Percentiles rank a stretch among this genome's conserved stretches.
Evolutionary conservation across 2,888 invertebrate species (phyloP).

Genomic region (Rhagonycha lutea): DNA sequence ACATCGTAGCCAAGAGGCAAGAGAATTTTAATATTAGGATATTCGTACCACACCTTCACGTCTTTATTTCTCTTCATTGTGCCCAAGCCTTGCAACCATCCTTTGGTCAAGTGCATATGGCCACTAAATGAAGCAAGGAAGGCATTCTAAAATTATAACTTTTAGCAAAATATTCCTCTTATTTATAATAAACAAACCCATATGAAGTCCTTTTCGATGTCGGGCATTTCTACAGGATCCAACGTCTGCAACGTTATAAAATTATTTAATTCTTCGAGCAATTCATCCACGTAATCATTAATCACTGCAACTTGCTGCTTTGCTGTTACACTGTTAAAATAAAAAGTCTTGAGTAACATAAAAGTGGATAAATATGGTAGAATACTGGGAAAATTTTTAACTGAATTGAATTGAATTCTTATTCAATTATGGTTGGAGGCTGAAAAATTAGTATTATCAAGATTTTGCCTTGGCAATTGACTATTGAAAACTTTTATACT

Average conservation of each 20-base stretch:
- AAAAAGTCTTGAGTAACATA: background rate
- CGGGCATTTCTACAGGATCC: conserved; percentile 8
- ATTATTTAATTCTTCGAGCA: background rate
- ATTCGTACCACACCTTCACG: conserved; percentile 43
- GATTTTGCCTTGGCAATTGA: too few relatives aligned
- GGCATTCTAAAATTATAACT: conserved; percentile 38
- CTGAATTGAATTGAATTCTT: too few relatives aligned
- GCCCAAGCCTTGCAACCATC: conserved; percentile 57
- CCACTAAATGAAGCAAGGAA: conserved; percentile 60
- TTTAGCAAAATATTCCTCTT: background rate
- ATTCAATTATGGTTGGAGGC: too few relatives aligned
- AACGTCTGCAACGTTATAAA: background rate
- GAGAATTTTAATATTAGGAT: conserved; percentile 7
- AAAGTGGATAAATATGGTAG: background rate
- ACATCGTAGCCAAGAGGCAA: conserved; percentile 24
- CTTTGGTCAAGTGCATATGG: conserved; percentile 56
- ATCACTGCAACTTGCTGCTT: conserved; percentile 1
- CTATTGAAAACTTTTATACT: too few relatives aligned
- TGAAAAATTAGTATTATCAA: too few relatives aligned
- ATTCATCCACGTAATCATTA: conserved; percentile 9
- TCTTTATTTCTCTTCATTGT: conserved; percentile 57
- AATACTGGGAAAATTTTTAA: too few relatives aligned
- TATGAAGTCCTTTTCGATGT: background rate
- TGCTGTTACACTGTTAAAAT: background rate
- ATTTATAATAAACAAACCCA: background rate